Percentiles rank a stretch among this genome's conserved stretches.
phyloP scores from a whole-genome alignment of 2,113 vertebrate genomes.

The Leucoraja erinaceus region DNA sequence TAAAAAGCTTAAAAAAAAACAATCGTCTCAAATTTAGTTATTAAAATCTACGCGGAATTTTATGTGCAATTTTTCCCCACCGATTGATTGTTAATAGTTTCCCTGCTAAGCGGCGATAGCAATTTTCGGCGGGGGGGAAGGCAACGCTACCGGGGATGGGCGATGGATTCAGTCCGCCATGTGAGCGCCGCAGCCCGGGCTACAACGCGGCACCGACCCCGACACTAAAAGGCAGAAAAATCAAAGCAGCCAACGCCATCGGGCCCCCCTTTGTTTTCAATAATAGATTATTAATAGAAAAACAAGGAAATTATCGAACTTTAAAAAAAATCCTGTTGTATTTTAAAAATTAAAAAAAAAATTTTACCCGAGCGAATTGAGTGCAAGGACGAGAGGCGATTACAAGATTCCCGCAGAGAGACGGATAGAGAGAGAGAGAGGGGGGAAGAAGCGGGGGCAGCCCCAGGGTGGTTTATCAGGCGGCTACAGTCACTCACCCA shows the following conservation, averaged over 20 bases:
- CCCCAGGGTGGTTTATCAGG: background rate
- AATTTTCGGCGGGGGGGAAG: background rate
- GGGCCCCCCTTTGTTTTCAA: background rate
- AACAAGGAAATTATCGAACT: background rate
- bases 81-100: background rate
- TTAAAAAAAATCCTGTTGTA: too few species aligned
- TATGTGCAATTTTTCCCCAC: background rate
- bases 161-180: constrained; percentile 7
- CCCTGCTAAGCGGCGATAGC: background rate
- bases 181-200: constrained; percentile 2
- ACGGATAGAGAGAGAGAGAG: background rate
- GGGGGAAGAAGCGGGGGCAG: too few species aligned
- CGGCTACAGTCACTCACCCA: background rate
- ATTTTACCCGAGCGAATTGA: background rate
- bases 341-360: background rate
- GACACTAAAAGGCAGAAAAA: background rate
- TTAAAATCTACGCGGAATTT: background rate
- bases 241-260: background rate
- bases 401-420: constrained; percentile 22
- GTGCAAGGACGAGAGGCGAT: background rate
- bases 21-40: background rate
- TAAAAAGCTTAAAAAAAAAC: background rate
- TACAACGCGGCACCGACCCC: background rate
- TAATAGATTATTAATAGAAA: background rate
- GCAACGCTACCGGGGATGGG: background rate